phyloP scores from a whole-genome alignment of 1,140 invertebrate genomes.

The honey bee (Apis mellifera) region Amel_HAv3.1 CM009946.2:3964501-3965000 shows the following conservation, averaged over 20 bases:
- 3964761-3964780: no score
- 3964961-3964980: conserved; percentile 49
- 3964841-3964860: neutral
- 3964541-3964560: neutral
- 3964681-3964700: no score
- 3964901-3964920: conserved; percentile 14
- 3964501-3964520: conserved; percentile 3
- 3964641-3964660: no score
- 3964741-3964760: no score
- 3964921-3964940: conserved; percentile 31
- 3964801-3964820: neutral
- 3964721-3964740: no score
- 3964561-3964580: neutral
- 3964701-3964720: no score
- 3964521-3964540: neutral
- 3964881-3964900: conserved; percentile 6
- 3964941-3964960: conserved; percentile 55
- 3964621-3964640: no score
- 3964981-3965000: conserved; percentile 57
- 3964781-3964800: neutral
- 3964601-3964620: no score
- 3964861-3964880: neutral
- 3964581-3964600: neutral
- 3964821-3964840: neutral
- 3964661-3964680: no score